These are phyloP conservation scores for Austrolebias charrua DNA, from an alignment of 2,797 vertebrate genomes.

Conservation along the genomic window DNA sequence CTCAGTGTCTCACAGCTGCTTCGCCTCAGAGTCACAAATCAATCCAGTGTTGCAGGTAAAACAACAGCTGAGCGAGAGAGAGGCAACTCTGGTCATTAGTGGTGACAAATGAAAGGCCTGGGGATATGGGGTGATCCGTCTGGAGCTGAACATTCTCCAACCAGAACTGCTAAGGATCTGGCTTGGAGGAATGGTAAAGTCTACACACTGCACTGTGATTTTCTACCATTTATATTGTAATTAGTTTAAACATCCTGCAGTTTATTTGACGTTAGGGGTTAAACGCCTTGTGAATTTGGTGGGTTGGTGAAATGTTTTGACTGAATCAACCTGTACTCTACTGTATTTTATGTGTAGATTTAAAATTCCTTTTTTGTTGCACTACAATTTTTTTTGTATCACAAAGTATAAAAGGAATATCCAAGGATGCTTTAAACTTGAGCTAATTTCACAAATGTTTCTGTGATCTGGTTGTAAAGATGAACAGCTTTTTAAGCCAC, in stretches of 20 bases:
- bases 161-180: slow-evolving; percentile 29
- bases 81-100: slow-evolving; percentile 69
- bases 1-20: slow-evolving; percentile 60
- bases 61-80: slow-evolving; percentile 68
- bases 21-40: slow-evolving; percentile 69
- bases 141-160: slow-evolving; percentile 47
- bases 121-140: slow-evolving; percentile 60
- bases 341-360: no score
- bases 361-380: no score
- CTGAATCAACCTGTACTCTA: no score
- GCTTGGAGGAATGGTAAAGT: slow-evolving; percentile 24
- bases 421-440: no score
- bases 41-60: slow-evolving; percentile 76
- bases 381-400: no score
- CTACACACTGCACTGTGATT: slow-evolving; percentile 8
- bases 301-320: no score
- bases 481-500: no score
- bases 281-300: background rate
- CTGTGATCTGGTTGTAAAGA: no score
- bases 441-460: no score
- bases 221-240: slow-evolving; percentile 18
- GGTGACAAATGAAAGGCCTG: slow-evolving; percentile 67
- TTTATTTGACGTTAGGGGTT: background rate
- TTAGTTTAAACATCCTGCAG: slow-evolving; percentile 4
- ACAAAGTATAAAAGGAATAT: no score